phyloP scores from a whole-genome alignment of 2,888 invertebrate genomes.

The Zonitis immaculata region DNA sequence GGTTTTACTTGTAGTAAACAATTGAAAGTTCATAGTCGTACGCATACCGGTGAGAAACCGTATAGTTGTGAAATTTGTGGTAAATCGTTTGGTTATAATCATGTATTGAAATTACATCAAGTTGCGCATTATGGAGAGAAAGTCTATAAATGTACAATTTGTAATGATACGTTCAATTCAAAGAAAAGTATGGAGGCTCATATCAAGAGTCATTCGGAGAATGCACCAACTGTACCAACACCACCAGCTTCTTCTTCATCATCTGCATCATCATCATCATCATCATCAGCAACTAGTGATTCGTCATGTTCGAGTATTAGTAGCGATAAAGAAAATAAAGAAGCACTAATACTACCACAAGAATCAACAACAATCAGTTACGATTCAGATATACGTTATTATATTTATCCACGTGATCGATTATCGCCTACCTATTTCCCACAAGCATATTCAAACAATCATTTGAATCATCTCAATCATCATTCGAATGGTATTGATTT shows the following conservation, averaged over 20 bases:
- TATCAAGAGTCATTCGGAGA: conserved; percentile 71
- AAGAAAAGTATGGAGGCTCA: conserved; percentile 89
- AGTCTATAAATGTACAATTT: conserved; percentile 88
- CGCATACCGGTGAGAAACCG: conserved; percentile 87
- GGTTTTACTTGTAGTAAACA: conserved; percentile 91
- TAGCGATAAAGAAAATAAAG: conserved; percentile 55
- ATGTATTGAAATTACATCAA: conserved; percentile 77
- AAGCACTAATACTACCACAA: conserved; percentile 27
- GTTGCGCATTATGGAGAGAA: conserved; percentile 90
- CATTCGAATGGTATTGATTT: conserved; percentile 43
- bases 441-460: conserved; percentile 12
- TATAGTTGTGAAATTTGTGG: conserved; percentile 89
- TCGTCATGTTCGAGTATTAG: conserved; percentile 31
- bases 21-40: conserved; percentile 84
- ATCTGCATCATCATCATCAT: too few species aligned
- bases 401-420: conserved; percentile 38
- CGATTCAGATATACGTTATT: conserved; percentile 42
- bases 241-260: conserved; percentile 48
- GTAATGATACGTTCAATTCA: conserved; percentile 85
- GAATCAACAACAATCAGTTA: conserved; percentile 35
- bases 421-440: conserved; percentile 33
- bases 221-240: conserved; percentile 49
- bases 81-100: conserved; percentile 87
- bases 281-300: conserved; percentile 44
- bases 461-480: not conserved